phyloP scores from a whole-genome alignment of 2,888 invertebrate genomes.

The Tachystola acroxantha region DNA sequence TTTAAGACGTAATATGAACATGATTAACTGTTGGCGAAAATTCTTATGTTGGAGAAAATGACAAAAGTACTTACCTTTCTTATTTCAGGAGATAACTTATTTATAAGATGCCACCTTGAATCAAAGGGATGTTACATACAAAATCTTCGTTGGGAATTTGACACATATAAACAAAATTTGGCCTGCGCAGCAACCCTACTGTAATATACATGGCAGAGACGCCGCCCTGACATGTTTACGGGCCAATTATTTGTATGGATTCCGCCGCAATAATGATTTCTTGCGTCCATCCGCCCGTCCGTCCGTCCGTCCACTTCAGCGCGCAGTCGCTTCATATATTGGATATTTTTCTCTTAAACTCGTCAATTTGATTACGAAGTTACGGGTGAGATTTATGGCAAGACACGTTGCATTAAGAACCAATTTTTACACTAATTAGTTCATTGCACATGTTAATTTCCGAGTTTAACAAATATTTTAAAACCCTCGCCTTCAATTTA shows the following conservation, averaged over 20 bases:
- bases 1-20: too few species aligned
- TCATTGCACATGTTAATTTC: too few species aligned
- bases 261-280: conserved; percentile 76
- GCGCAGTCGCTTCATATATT: conserved; percentile 43
- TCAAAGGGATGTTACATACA: too few species aligned
- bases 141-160: too few species aligned
- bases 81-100: too few species aligned
- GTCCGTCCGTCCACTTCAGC: conserved; percentile 27
- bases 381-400: conserved; percentile 46
- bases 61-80: too few species aligned
- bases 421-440: too few species aligned
- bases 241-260: conserved; percentile 79
- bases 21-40: too few species aligned
- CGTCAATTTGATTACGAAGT: conserved; percentile 51
- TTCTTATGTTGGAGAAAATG: too few species aligned
- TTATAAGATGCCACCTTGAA: too few species aligned
- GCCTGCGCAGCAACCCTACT: conserved; percentile 44
- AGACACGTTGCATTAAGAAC: conserved; percentile 11
- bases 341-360: conserved; percentile 52
- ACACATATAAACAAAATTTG: conserved; percentile 6
- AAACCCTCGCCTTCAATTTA: too few species aligned
- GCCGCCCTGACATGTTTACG: conserved; percentile 78
- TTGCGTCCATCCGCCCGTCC: conserved; percentile 51
- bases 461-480: too few species aligned
- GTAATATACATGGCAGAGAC: conserved; percentile 74